Conservation (phyloP, 1,140 invertebrate genomes). For the Dolichoris vasculosae region DNA sequence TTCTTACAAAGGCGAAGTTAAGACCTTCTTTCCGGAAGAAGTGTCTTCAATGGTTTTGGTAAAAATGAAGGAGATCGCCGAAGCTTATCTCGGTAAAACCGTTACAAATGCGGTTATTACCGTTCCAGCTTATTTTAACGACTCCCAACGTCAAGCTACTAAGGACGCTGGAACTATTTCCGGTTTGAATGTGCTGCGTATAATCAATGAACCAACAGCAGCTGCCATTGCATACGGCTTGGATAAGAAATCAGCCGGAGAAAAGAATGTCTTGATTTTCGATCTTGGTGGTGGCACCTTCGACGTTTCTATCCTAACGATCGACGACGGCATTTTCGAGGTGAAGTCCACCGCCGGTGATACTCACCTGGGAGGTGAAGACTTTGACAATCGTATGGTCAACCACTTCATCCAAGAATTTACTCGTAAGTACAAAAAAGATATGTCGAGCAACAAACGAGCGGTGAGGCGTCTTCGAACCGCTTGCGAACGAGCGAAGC, state of each 20-base stretch:
- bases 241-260: slow-evolving; percentile 76
- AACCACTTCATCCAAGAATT: slow-evolving; percentile 82
- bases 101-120: slow-evolving; percentile 72
- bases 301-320: slow-evolving; percentile 82
- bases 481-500: slow-evolving; percentile 88
- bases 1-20: slow-evolving; percentile 73
- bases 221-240: slow-evolving; percentile 81
- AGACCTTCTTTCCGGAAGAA: slow-evolving; percentile 68
- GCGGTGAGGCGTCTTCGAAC: slow-evolving; percentile 83
- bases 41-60: slow-evolving; percentile 75
- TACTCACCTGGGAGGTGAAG: slow-evolving; percentile 88
- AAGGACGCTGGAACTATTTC: slow-evolving; percentile 80
- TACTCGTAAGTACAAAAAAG: slow-evolving; percentile 82
- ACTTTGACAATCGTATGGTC: slow-evolving; percentile 83
- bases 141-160: slow-evolving; percentile 91
- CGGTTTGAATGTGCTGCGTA: slow-evolving; percentile 83
- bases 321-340: slow-evolving; percentile 80
- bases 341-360: slow-evolving; percentile 85
- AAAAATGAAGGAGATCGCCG: slow-evolving; percentile 82
- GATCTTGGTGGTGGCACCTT: slow-evolving; percentile 78
- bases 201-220: slow-evolving; percentile 86
- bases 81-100: slow-evolving; percentile 75
- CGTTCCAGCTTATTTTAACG: slow-evolving; percentile 79
- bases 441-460: slow-evolving; percentile 78
- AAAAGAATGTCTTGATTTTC: slow-evolving; percentile 72